A percentile compares a stretch with the other conserved stretches of the same genome.
Conservation (phyloP, 2,888 invertebrate genomes). For the Diarsia brunnea region DNA sequence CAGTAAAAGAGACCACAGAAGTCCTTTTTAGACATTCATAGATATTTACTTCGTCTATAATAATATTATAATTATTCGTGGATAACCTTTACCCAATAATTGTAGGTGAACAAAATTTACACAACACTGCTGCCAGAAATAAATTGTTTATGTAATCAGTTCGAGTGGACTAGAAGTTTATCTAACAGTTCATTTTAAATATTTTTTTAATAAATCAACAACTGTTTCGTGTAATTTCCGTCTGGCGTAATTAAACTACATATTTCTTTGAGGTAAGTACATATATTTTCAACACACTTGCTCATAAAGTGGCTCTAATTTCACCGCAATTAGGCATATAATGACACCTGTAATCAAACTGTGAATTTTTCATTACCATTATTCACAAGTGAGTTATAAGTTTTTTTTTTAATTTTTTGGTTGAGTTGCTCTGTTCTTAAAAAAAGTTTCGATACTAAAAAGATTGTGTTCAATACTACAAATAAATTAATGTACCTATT, state of each 20-base stretch:
- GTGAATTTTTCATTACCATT: no score
- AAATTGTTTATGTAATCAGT: constrained; percentile 30
- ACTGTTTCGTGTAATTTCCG: background rate
- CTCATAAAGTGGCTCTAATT: no score
- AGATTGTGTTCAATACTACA: no score
- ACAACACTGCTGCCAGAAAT: constrained; percentile 31
- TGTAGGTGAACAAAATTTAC: constrained; percentile 2
- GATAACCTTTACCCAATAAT: background rate
- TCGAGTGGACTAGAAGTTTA: background rate
- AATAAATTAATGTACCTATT: no score
- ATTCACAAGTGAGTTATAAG: no score
- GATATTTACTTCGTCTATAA: background rate
- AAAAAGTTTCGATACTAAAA: no score
- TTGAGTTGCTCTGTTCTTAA: no score
- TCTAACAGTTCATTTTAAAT: constrained; percentile 12
- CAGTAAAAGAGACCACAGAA: background rate
- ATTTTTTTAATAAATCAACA: background rate
- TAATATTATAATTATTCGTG: no score
- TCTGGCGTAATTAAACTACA: background rate
- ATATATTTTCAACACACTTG: no score
- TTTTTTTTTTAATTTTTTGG: no score
- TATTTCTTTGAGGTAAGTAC: background rate
- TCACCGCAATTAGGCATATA: no score
- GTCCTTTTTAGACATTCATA: background rate
- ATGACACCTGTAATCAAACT: no score